phyloP scores from a whole-genome alignment of 2,797 vertebrate genomes.

The Buphagus erythrorhynchus region DNA sequence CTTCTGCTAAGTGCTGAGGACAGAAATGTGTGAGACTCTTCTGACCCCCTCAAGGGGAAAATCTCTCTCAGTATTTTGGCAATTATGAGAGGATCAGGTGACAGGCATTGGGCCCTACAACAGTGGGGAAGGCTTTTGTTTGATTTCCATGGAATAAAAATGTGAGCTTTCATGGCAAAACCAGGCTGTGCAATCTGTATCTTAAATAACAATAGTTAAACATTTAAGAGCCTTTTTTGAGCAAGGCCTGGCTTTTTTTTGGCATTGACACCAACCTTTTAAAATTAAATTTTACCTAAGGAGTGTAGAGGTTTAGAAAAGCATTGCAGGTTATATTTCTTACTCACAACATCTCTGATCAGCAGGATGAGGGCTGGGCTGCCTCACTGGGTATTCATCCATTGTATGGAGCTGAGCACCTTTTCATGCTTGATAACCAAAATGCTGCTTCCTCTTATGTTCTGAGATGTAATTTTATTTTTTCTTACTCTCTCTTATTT shows the following conservation, averaged over 20 bases:
- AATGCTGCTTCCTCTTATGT: background rate
- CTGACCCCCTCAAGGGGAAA: background rate
- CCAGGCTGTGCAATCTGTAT: background rate
- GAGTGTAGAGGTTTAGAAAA: background rate
- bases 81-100: background rate
- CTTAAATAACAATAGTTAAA: background rate
- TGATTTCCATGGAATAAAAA: background rate
- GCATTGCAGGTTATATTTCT: background rate
- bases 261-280: background rate
- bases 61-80: background rate
- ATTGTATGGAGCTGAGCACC: background rate
- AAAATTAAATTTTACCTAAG: background rate
- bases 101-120: background rate
- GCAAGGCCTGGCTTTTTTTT: background rate
- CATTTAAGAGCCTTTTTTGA: background rate
- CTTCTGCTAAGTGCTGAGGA: background rate
- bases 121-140: rapidly evolving
- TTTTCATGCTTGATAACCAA: background rate
- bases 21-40: background rate
- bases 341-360: background rate
- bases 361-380: background rate
- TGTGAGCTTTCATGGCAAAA: background rate
- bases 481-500: background rate
- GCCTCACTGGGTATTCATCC: background rate
- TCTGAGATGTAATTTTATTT: background rate